Base-by-base conservation (phyloP, 2,113 vertebrate genomes). In the Anoura caudifer region DNA sequence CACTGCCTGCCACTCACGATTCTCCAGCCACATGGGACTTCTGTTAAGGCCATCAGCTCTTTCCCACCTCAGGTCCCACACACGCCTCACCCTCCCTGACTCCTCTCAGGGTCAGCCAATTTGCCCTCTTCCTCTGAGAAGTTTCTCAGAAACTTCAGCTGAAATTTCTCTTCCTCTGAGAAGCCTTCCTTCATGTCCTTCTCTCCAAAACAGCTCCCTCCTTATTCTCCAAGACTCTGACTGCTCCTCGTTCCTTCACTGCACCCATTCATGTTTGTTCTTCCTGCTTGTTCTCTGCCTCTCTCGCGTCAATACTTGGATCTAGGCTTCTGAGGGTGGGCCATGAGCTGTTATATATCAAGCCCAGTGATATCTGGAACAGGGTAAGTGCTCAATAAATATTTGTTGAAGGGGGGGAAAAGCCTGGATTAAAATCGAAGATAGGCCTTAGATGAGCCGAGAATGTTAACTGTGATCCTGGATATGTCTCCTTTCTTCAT, bases 251-350 rank as follows among this genome's bases (percentile, higher is more conserved):
- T 36, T 50, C n/a, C n/a, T 80, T 92, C 36, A 36, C 0, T 26
- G 7, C 5, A 7, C 17, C 43, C 19, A 50, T 1, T 1, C 50
- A 8, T 0, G 0, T 38, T 17, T 17, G 7, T 2, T 26, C 41
- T n/a, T 43, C 59, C 38, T 14, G 70, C 24, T 26, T 22, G 14
- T 45, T 13, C 65, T 87, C 33, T n/a, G 47, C 28, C 28, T 65
- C 33, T 77, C 33, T 61, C 41, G 80, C 24, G 50, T 16, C 63
- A 65, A 50, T 2, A 47, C 45, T 38, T 43, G 91, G 52, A n/a
- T 9, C 4, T 12, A 61, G 13, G 33, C 38, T 77, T 24, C 28
- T 28, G 15, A 41, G 65, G 36, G 47, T 26, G 85, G n/a, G 28
- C 5, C 52, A 1, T 54, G 63, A 26, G 33, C 45, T 41, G 36